A percentile compares a stretch with the other conserved stretches of the same genome.
These are phyloP conservation scores for Gadopsis marmoratus DNA, from an alignment of 2,797 vertebrate genomes.

Conservation along the genomic window DNA sequence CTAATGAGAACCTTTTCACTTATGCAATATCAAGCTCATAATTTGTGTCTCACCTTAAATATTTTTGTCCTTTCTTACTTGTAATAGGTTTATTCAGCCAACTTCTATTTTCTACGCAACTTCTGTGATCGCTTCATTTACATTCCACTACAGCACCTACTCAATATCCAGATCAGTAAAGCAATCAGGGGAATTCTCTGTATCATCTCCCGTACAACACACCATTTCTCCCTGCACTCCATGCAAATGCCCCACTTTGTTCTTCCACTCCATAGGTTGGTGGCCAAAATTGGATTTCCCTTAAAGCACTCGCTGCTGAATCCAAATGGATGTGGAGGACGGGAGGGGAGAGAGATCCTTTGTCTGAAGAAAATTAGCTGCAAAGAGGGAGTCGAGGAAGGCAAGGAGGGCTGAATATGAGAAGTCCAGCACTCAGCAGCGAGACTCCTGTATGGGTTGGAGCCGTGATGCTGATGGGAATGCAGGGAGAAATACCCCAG, in stretches of 20 bases:
- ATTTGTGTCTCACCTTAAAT: not conserved
- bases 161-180: slow-evolving; percentile 51
- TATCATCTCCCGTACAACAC: slow-evolving; percentile 28
- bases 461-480: not conserved
- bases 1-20: not conserved
- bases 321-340: slow-evolving; percentile 44
- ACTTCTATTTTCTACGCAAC: slow-evolving; percentile 12
- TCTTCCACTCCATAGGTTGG: slow-evolving; percentile 25
- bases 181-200: slow-evolving; percentile 38
- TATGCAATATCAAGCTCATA: slow-evolving; percentile 2
- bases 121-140: slow-evolving; percentile 30
- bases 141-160: slow-evolving; percentile 9
- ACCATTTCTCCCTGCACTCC: slow-evolving; percentile 18
- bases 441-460: slow-evolving; percentile 7
- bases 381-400: slow-evolving; percentile 5
- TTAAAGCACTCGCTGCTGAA: slow-evolving; percentile 34
- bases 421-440: slow-evolving; percentile 4
- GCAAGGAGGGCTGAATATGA: not conserved
- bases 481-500: not conserved
- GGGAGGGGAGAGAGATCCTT: slow-evolving; percentile 2
- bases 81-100: slow-evolving; percentile 28
- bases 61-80: not conserved
- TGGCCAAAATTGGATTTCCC: slow-evolving; percentile 63
- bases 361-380: slow-evolving; percentile 41
- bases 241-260: slow-evolving; percentile 57